These are phyloP conservation scores for Boulengeromyrus knoepffleri DNA, from an alignment of 2,113 vertebrate species.

Conservation along the genomic window DNA sequence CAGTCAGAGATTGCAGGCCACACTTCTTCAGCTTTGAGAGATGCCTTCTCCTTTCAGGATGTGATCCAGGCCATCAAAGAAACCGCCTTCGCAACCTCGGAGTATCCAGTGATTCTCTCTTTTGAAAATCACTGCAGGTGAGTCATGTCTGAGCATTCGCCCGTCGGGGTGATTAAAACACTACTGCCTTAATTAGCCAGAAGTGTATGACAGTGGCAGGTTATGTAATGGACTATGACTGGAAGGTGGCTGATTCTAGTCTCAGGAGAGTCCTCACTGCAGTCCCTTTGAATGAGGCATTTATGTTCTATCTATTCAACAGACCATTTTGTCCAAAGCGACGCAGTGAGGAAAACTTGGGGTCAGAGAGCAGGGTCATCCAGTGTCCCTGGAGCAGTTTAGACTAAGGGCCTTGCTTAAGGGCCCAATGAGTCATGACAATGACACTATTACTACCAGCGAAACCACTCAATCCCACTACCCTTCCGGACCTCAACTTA, in stretches of 20 bases:
- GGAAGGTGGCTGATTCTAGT: neutral
- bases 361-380: neutral
- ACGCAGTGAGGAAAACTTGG: neutral
- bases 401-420: neutral
- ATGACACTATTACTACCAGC: neutral
- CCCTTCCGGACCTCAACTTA: neutral
- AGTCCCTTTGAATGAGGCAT: neutral
- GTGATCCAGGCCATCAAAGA: slow-evolving; percentile 97
- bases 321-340: neutral
- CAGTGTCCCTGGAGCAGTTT: neutral
- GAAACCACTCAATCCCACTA: neutral
- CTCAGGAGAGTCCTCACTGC: neutral
- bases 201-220: neutral
- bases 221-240: neutral
- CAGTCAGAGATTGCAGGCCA: neutral
- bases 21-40: neutral
- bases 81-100: slow-evolving; percentile 90
- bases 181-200: neutral
- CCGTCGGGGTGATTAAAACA: neutral
- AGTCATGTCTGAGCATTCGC: slow-evolving; percentile 5
- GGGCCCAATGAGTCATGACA: neutral
- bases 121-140: slow-evolving; percentile 99
- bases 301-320: neutral
- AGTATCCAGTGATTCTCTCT: slow-evolving; percentile 92
- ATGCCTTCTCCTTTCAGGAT: slow-evolving; percentile 63